A percentile compares a stretch with the other conserved stretches of the same genome.
phyloP scores from a whole-genome alignment of 2,113 vertebrate species.

The Mormyrus lacerda region DNA sequence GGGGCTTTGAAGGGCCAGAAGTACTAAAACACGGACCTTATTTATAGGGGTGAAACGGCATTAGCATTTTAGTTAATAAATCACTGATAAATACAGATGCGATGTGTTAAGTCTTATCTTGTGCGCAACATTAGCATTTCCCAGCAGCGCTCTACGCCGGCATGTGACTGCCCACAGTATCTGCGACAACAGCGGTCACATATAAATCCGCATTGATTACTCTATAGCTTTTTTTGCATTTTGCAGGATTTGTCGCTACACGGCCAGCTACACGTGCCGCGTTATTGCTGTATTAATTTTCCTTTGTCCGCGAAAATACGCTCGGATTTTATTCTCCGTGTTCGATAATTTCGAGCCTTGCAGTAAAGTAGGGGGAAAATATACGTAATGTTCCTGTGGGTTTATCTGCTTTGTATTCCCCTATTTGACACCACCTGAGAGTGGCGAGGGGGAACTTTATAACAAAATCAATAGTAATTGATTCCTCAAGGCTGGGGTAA shows the following conservation, averaged over 20 bases:
- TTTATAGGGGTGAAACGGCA: conserved; percentile 10
- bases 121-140: not conserved
- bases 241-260: not conserved
- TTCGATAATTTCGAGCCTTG: conserved; percentile 39
- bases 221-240: not conserved
- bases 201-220: not conserved
- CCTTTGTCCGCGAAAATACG: conserved; percentile 5
- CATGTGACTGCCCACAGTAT: not conserved
- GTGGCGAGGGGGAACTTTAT: conserved; percentile 47
- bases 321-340: conserved; percentile 27
- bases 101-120: not conserved
- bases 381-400: conserved; percentile 54
- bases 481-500: conserved; percentile 54
- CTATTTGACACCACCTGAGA: conserved; percentile 52
- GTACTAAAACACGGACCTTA: not conserved
- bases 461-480: conserved; percentile 64
- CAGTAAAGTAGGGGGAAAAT: conserved; percentile 41
- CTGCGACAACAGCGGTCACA: not conserved
- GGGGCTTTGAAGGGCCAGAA: not conserved
- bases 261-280: not conserved
- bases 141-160: not conserved
- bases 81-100: not conserved
- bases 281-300: not conserved
- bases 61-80: conserved; percentile 14
- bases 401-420: conserved; percentile 61